Evolutionary conservation across 2,888 invertebrate genomes (phyloP).

Genomic region (Dichetophora obliterata): DNA sequence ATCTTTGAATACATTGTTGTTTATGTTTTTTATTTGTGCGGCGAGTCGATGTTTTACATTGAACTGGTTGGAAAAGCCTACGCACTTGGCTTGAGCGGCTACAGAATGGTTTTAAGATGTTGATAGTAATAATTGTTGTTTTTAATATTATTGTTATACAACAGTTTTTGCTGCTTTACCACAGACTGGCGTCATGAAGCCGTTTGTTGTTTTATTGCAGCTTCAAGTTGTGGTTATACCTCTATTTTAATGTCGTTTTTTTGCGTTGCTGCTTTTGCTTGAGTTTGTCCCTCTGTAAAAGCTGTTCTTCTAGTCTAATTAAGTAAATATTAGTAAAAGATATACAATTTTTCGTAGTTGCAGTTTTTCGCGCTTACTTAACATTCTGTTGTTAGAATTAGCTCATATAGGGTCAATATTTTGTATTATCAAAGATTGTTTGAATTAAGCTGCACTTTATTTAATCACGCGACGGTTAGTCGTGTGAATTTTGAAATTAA

Average conservation of each 20-base stretch:
- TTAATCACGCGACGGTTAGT: too few relatives aligned
- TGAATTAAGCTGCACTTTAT: too few relatives aligned
- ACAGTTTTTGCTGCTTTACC: neutral
- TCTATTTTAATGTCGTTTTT: neutral
- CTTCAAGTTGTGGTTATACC: neutral
- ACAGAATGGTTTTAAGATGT: neutral
- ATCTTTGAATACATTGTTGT: neutral
- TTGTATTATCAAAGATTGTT: too few relatives aligned
- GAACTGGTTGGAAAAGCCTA: conserved; percentile 30
- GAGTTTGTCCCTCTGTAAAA: neutral
- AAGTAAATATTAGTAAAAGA: neutral
- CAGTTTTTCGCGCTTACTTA: too few relatives aligned
- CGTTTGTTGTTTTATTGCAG: neutral
- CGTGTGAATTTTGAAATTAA: too few relatives aligned
- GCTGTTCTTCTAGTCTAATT: neutral
- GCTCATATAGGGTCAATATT: too few relatives aligned
- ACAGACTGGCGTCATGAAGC: neutral
- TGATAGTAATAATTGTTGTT: neutral
- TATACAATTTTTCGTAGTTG: neutral
- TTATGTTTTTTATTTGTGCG: neutral
- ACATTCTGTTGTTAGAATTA: too few relatives aligned
- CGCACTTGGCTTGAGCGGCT: neutral
- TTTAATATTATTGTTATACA: neutral
- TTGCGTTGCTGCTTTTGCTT: neutral
- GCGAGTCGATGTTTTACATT: neutral